phyloP scores from a whole-genome alignment of 2,888 invertebrate genomes.

The Drosophila mimetica region DNA sequence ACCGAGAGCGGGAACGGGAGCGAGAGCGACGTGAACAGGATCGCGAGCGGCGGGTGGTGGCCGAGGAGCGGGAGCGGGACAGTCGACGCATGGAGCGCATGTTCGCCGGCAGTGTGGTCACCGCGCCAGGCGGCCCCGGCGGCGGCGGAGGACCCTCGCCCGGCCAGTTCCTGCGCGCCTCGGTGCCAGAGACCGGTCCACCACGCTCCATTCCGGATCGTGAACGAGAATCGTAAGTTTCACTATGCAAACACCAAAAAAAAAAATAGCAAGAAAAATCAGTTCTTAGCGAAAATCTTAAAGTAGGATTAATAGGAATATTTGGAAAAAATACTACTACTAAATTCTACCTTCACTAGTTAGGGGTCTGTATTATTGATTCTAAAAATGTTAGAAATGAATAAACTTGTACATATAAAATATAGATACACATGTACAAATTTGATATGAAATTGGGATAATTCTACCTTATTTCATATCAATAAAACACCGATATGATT shows the following conservation, averaged over 20 bases:
- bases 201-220: conserved; percentile 83
- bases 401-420: no score
- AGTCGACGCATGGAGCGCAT: conserved; percentile 80
- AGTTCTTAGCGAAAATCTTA: no score
- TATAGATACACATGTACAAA: no score
- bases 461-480: no score
- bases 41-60: conserved; percentile 60
- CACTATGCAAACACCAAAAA: neutral
- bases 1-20: conserved; percentile 58
- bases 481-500: no score
- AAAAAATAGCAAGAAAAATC: no score
- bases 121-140: conserved; percentile 63
- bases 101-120: conserved; percentile 66
- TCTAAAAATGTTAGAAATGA: no score
- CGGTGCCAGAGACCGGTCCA: conserved; percentile 80
- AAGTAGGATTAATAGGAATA: no score
- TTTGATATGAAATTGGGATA: no score
- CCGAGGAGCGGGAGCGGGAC: conserved; percentile 80
- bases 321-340: no score
- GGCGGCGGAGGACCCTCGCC: conserved; percentile 48
- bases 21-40: conserved; percentile 79
- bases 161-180: conserved; percentile 78
- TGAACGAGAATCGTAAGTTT: conserved; percentile 83
- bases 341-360: no score
- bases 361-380: neutral